Percentiles rank a stretch among this genome's conserved stretches.
These are phyloP conservation scores for Akabosia matsudoensis DNA, from an alignment of 1,140 invertebrate species.

Conservation along the genomic window DNA sequence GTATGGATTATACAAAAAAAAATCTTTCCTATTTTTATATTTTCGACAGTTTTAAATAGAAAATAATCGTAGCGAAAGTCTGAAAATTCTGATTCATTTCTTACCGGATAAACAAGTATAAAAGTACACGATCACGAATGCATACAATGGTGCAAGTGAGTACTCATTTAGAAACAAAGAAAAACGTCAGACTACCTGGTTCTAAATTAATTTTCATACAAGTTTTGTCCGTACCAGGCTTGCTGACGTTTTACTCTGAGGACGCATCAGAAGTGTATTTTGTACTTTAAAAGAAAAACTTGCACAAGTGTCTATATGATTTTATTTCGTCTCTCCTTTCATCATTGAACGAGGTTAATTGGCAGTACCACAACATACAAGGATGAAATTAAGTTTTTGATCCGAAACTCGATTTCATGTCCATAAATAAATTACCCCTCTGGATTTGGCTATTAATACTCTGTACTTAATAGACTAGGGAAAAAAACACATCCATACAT, in stretches of 20 bases:
- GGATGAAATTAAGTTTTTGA: not conserved
- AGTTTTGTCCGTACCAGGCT: not conserved
- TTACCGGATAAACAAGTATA: not conserved
- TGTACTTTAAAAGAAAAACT: not conserved
- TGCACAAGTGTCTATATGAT: not conserved
- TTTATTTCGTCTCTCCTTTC: not conserved
- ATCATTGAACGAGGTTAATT: not conserved
- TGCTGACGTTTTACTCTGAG: no score
- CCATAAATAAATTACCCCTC: not conserved
- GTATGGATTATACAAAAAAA: not conserved
- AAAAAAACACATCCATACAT: no score
- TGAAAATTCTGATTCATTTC: slow-evolving; percentile 7
- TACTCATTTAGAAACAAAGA: not conserved
- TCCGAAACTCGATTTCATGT: not conserved
- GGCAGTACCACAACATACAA: not conserved
- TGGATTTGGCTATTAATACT: no score
- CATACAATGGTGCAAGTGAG: not conserved
- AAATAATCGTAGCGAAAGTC: not conserved
- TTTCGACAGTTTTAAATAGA: slow-evolving; percentile 13
- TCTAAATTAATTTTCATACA: no score
- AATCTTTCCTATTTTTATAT: not conserved
- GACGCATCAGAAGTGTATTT: no score
- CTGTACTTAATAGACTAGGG: no score
- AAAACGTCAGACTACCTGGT: not conserved
- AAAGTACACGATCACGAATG: not conserved